Conservation (phyloP, 2,888 invertebrate genomes). For the Gerris lacustris region DNA sequence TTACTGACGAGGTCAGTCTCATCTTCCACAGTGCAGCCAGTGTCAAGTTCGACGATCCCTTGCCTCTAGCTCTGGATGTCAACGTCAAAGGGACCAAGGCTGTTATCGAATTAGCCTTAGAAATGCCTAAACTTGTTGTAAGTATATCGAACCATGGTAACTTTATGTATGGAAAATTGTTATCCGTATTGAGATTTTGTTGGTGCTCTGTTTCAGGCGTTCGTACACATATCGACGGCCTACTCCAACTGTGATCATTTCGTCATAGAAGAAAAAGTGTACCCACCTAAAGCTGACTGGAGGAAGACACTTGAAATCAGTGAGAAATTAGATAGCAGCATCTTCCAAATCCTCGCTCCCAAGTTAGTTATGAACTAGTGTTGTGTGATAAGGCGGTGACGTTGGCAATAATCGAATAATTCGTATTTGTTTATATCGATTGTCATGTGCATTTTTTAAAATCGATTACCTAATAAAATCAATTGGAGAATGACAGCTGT, state of each 20-base stretch:
- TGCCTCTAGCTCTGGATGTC: constrained; percentile 42
- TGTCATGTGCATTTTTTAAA: no score
- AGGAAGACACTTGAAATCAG: constrained; percentile 50
- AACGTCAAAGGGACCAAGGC: constrained; percentile 48
- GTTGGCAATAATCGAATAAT: no score
- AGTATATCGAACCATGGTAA: constrained; percentile 16
- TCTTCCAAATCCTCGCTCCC: constrained; percentile 45
- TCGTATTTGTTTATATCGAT: no score
- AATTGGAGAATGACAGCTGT: no score
- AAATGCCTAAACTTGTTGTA: constrained; percentile 51
- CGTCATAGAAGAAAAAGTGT: constrained; percentile 43
- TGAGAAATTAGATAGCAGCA: constrained; percentile 47
- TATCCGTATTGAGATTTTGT: not conserved
- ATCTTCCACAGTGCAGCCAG: constrained; percentile 33
- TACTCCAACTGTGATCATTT: constrained; percentile 46
- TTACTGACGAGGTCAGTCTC: constrained; percentile 23
- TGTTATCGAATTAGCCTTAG: constrained; percentile 42
- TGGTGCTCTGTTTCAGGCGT: constrained; percentile 32
- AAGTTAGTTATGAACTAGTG: constrained; percentile 41
- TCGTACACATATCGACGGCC: constrained; percentile 52
- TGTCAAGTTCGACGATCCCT: constrained; percentile 31
- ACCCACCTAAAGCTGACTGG: constrained; percentile 55
- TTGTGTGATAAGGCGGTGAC: no score
- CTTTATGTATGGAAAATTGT: no score
- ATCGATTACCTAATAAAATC: no score